A percentile compares a stretch with the other conserved stretches of the same genome.
Conservation (phyloP, 2,888 invertebrate genomes). For the Mythimna lalbum region DNA sequence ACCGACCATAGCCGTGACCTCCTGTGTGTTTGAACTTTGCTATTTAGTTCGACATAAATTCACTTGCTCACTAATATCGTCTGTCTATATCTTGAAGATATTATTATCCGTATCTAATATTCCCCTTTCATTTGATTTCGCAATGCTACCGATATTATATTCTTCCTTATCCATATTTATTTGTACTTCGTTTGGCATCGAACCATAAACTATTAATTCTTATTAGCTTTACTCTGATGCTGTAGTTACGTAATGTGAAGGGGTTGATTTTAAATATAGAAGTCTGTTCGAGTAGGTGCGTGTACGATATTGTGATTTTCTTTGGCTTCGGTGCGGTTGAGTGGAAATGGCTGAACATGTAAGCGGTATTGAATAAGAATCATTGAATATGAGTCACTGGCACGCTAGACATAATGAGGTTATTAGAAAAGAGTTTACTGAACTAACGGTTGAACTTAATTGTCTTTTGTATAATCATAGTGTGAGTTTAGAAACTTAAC, state of each 20-base stretch:
- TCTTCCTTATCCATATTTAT: slow-evolving; percentile 1
- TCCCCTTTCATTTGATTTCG: slow-evolving; percentile 19
- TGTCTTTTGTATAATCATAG: not conserved
- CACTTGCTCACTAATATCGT: slow-evolving; percentile 6
- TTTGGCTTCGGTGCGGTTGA: slow-evolving; percentile 48
- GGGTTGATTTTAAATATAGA: slow-evolving; percentile 58
- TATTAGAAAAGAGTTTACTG: not conserved
- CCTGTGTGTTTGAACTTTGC: slow-evolving; percentile 20
- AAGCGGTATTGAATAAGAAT: slow-evolving; percentile 12
- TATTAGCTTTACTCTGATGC: slow-evolving; percentile 14
- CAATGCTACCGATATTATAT: too few species aligned
- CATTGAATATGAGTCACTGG: slow-evolving; percentile 8
- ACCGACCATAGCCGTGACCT: slow-evolving; percentile 35
- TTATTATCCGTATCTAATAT: slow-evolving; percentile 8
- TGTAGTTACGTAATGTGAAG: slow-evolving; percentile 26
- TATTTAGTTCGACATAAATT: slow-evolving; percentile 19
- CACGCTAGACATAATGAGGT: not conserved
- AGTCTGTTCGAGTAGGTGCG: not conserved
- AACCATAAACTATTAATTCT: slow-evolving; percentile 9
- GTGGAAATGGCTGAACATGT: slow-evolving; percentile 26
- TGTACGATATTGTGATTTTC: slow-evolving; percentile 46
- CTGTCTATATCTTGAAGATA: slow-evolving; percentile 5
- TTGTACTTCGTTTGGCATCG: not conserved
- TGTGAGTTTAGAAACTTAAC: not conserved
- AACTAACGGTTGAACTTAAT: not conserved